Evolutionary conservation across 2,113 vertebrate genomes (phyloP), one percentile per base, ranked within the genome.

Genomic region (Microcebus tavaratra): DNA sequence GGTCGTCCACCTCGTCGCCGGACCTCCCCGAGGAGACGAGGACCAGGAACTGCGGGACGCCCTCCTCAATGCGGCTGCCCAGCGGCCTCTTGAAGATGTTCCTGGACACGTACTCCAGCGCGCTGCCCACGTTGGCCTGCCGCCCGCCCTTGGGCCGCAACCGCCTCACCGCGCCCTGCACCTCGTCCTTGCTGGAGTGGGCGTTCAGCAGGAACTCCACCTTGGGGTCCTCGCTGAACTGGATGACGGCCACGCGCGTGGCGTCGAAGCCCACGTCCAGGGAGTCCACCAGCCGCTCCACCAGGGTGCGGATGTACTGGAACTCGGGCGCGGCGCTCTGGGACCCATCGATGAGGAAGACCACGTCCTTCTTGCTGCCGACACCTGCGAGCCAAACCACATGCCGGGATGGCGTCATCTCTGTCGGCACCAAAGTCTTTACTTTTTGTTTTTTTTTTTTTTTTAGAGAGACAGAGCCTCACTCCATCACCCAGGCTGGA

Each of bases 321-420:
- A 99, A 99, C 76, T 99, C 99, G 18, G 97, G 97, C 8, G 97
- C 97, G 0, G 98, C 98, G 0, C 96, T 98, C 61, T 99, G 99
- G 53, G 99, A 99, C 42, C 99, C 99, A 0, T 99, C 99, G 25
- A 99, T 98, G 72, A 99, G 98, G 97, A 99, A 99, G 15, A 99
- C 99, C 0, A 99, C 91, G 0, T 99, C 99, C 90, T 98, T 99
- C 98, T 99, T 99, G 96, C 96, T 97, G 42, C 98, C 98, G 1
- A n/a, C 29, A 39, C 1, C 98, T 98, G 97, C 1, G 4, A 95
- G 96, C 8, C 73, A 76, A 55, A 93, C 8, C 79, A 76, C 42
- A 91, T 0, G 0, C 18, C 1, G 45, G 0, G 18, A 0, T 6
- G 17, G 21, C 15, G 3, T 93, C 70, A 21, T 1, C 12, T 67